A percentile compares a stretch with the other conserved stretches of the same genome.
Evolutionary conservation across 2,888 invertebrate genomes (phyloP).

Genomic region (Rhingia campestris): DNA sequence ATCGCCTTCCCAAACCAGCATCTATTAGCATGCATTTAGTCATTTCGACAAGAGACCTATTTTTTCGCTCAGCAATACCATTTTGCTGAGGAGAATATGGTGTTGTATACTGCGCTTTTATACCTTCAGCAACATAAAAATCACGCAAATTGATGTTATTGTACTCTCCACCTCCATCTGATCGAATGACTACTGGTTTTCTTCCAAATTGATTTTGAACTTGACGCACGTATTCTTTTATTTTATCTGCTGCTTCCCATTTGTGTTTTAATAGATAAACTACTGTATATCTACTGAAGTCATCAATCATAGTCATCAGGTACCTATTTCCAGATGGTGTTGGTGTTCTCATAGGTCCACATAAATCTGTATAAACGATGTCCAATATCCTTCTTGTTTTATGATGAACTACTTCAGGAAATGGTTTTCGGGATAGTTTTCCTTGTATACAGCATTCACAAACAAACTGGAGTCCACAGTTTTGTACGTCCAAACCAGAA

Average conservation of each 20-base stretch:
- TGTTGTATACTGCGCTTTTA: conserved; percentile 55
- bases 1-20: too few species aligned
- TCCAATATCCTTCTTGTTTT: too few species aligned
- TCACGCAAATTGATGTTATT: too few species aligned
- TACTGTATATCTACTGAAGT: conserved; percentile 2
- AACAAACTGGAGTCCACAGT: too few species aligned
- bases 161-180: conserved; percentile 75
- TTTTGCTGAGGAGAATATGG: conserved; percentile 80
- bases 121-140: background rate
- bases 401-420: too few species aligned
- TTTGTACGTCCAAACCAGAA: too few species aligned
- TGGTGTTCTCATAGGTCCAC: too few species aligned
- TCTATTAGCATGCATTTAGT: conserved; percentile 47
- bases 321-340: too few species aligned
- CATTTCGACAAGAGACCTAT: conserved; percentile 78
- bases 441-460: too few species aligned
- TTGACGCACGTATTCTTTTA: conserved; percentile 20
- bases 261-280: conserved; percentile 25
- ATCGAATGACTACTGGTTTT: conserved; percentile 27
- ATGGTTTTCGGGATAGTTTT: too few species aligned
- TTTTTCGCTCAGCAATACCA: conserved; percentile 78
- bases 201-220: conserved; percentile 28
- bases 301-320: too few species aligned
- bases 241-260: conserved; percentile 8
- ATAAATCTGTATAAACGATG: too few species aligned